Evolutionary conservation across 2,888 invertebrate species (phyloP), one percentile per base, ranked within the genome.

Genomic region (Cheilosia impressa): DNA sequence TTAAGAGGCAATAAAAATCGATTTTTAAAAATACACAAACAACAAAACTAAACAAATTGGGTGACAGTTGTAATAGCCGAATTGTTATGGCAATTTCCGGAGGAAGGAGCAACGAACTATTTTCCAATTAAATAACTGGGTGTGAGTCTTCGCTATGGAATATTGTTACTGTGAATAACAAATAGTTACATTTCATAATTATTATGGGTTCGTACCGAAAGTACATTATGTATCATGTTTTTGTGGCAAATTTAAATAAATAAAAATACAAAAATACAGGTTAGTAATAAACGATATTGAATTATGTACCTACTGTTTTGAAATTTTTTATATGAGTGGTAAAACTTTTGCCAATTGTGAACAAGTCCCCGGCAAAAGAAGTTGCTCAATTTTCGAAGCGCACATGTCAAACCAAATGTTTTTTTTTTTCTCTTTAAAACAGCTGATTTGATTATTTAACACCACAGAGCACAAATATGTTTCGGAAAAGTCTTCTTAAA

Each of bases 41-140:
- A 85, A 79, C 75, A 75, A 84, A 84, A 83, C 62, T 73, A 84
- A 72, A 80, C 63, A 73, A 34, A 58, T 47, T 50, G 5, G 17
- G 38, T 85, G 85, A 81, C 85, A 85, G 76, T 72, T 81, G 47
- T 76, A 47, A 52, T 65, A 62, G 41, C 15, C 66, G 50, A 66
- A 80, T 81, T 77, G 85, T 85, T 85, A 85, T 85, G 85, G 43
- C 57, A 53, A 85, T 77, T 72, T 85, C 75, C 84, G 71, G 53
- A 31, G 53, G 58, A 68, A 45, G 47, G 62, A 69, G 27, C 27
- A 68, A 72, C 17, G 27, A 57, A 63, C 10, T 17, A 13, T 41
- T n/a, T 47, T 2, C 3, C 45, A 45, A 65, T 65, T 68, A 57
- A 45, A 13, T 34, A 66, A 10, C 2, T 31, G 5, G 73, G 73